Percentiles rank a stretch among this genome's conserved stretches.
Conservation (phyloP, 2,113 vertebrate species). For the Oncorhynchus kisutch region DNA sequence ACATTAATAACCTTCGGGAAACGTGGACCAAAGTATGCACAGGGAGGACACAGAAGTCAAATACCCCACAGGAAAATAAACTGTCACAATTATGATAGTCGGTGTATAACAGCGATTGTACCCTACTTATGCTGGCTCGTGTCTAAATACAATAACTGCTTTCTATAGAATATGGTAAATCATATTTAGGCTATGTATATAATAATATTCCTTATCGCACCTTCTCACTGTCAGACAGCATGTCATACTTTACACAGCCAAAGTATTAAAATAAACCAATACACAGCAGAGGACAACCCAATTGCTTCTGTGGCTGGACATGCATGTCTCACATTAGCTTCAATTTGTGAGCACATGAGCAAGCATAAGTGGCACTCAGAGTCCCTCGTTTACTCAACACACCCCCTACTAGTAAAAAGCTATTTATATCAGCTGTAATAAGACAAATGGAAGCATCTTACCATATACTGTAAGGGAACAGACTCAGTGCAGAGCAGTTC, state of each 20-base stretch:
- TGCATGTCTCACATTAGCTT: background rate
- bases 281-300: background rate
- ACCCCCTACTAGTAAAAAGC: background rate
- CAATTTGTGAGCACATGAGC: background rate
- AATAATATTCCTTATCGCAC: background rate
- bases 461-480: no score
- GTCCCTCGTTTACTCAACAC: background rate
- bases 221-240: background rate
- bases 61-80: background rate
- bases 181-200: no score
- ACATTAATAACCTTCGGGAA: no score
- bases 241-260: background rate
- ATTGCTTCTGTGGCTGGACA: background rate
- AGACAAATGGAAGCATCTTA: no score
- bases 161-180: no score
- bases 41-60: background rate
- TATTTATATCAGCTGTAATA: background rate
- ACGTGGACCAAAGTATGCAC: no score
- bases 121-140: background rate
- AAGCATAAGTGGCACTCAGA: background rate
- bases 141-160: background rate
- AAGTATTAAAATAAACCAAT: background rate
- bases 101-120: background rate
- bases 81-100: background rate
- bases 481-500: no score